Percentiles rank a stretch among this genome's conserved stretches.
Conservation (phyloP, 2,888 invertebrate species). For the Operophtera brumata region DNA sequence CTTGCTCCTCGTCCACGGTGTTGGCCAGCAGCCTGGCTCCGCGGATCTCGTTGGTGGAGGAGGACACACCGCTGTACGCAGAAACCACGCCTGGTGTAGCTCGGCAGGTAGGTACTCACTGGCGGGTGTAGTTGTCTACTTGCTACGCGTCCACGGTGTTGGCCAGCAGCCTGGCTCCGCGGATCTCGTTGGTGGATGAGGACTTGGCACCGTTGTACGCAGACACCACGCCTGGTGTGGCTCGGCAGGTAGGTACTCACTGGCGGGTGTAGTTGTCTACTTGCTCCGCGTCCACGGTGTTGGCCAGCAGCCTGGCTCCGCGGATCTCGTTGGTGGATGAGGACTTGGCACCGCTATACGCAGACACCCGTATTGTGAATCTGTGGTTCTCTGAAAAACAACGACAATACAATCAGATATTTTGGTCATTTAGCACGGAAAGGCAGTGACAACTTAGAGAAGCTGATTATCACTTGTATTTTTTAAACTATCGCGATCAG, state of each 20-base stretch:
- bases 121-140: conserved; percentile 54
- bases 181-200: conserved; percentile 78
- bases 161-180: conserved; percentile 77
- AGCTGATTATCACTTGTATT: too few species aligned
- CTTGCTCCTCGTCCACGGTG: conserved; percentile 77
- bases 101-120: too few species aligned
- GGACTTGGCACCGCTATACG: conserved; percentile 83
- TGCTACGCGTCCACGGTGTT: conserved; percentile 80
- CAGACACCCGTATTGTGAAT: conserved; percentile 81
- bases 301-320: conserved; percentile 78
- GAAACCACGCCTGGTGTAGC: too few species aligned
- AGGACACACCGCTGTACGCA: conserved; percentile 83
- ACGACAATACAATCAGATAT: too few species aligned
- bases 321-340: conserved; percentile 78
- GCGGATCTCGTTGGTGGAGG: conserved; percentile 77
- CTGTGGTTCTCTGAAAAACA: conserved; percentile 76
- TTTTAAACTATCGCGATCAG: too few species aligned
- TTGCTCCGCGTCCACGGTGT: conserved; percentile 79
- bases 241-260: conserved; percentile 55
- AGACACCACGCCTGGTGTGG: too few species aligned
- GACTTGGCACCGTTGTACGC: conserved; percentile 84
- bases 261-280: conserved; percentile 55
- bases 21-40: conserved; percentile 80
- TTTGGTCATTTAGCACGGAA: too few species aligned
- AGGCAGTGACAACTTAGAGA: too few species aligned